A percentile compares a stretch with the other conserved stretches of the same genome.
Conservation (phyloP, 2,797 vertebrate genomes). For the Labroides dimidiatus region DNA sequence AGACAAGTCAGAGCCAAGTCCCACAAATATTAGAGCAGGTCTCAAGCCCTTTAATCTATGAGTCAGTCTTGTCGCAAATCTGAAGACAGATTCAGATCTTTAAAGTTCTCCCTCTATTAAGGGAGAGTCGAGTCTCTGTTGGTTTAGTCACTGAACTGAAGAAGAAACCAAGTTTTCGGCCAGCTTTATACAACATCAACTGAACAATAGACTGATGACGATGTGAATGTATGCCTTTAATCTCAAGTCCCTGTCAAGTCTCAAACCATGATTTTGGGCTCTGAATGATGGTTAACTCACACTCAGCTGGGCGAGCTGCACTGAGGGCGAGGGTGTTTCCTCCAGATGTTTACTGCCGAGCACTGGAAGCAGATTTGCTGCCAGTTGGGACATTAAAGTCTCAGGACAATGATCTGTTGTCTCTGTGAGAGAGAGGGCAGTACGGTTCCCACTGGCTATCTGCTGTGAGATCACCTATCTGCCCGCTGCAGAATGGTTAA, state of each 20-base stretch:
- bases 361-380: constrained; percentile 40
- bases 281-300: background rate
- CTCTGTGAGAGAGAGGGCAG: constrained; percentile 58
- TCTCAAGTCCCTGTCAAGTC: too few relatives aligned
- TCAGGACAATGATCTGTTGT: constrained; percentile 51
- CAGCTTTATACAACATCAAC: too few relatives aligned
- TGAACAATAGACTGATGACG: too few relatives aligned
- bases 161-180: too few relatives aligned
- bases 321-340: constrained; percentile 56
- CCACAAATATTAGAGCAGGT: background rate
- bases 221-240: too few relatives aligned
- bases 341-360: constrained; percentile 66
- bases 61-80: too few relatives aligned
- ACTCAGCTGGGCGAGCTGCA: background rate
- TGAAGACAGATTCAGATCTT: too few relatives aligned
- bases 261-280: background rate
- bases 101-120: too few relatives aligned
- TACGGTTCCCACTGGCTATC: constrained; percentile 72
- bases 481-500: constrained; percentile 31
- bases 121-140: too few relatives aligned
- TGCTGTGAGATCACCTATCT: constrained; percentile 58
- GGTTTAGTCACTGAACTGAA: too few relatives aligned
- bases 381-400: constrained; percentile 39
- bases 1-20: too few relatives aligned
- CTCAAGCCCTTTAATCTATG: too few relatives aligned